Conservation (phyloP, 2,888 invertebrate genomes). For the Scaeva pyrastri region DNA sequence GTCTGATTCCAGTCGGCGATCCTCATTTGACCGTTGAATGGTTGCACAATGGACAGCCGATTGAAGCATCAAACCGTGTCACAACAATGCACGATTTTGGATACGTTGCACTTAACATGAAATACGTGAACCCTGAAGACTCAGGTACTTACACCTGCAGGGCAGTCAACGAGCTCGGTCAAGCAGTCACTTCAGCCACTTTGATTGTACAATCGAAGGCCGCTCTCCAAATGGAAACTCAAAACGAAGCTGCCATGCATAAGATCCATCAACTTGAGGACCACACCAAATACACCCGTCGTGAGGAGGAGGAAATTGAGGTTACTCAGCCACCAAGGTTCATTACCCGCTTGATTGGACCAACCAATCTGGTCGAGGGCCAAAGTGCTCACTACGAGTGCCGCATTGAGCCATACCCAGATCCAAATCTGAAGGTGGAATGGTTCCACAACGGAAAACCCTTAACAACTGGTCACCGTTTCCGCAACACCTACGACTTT, state of each 20-base stretch:
- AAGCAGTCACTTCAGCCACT: conserved; percentile 97
- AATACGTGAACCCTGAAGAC: conserved; percentile 97
- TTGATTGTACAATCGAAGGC: conserved; percentile 95
- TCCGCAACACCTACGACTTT: conserved; percentile 97
- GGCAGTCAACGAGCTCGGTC: conserved; percentile 95
- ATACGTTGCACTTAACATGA: conserved; percentile 97
- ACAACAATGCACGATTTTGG: conserved; percentile 99
- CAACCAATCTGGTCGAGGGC: conserved; percentile 92
- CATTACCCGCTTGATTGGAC: conserved; percentile 93
- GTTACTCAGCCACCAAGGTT: conserved; percentile 94
- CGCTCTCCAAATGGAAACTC: conserved; percentile 93
- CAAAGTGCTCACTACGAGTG: conserved; percentile 97
- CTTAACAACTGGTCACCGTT: conserved; percentile 93
- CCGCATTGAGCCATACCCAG: conserved; percentile 96
- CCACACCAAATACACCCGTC: conserved; percentile 90
- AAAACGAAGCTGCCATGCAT: conserved; percentile 94
- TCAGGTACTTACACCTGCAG: conserved; percentile 98
- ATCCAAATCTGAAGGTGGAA: conserved; percentile 94
- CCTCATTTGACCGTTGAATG: conserved; percentile 96
- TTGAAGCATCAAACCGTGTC: conserved; percentile 95
- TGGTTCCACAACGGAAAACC: conserved; percentile 98
- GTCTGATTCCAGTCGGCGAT: conserved; percentile 97
- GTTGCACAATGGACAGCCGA: conserved; percentile 95
- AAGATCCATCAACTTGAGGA: conserved; percentile 95
- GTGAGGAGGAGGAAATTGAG: conserved; percentile 91